Conservation (phyloP, 2,888 invertebrate species). For the Orthosia cruda region DNA sequence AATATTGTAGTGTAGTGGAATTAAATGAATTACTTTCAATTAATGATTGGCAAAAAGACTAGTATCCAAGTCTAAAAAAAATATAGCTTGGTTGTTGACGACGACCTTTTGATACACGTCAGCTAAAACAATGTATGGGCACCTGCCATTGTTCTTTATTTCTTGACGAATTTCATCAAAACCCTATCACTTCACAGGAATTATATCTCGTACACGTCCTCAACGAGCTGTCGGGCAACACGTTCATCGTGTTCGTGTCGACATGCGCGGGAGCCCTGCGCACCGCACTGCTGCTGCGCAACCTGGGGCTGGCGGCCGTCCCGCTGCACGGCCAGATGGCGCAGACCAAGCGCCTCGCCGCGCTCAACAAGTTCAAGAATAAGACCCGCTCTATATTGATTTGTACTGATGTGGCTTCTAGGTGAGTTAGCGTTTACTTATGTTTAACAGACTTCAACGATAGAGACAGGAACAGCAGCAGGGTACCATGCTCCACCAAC, state of each 20-base stretch:
- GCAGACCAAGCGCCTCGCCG: conserved; percentile 98
- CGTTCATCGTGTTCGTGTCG: conserved; percentile 99
- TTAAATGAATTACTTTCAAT: too few relatives aligned
- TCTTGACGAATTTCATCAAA: not conserved
- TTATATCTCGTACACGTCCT: conserved; percentile 98
- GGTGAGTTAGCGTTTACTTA: conserved; percentile 88
- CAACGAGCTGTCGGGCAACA: conserved; percentile 98
- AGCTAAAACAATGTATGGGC: too few relatives aligned
- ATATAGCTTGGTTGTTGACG: too few relatives aligned
- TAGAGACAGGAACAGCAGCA: too few relatives aligned
- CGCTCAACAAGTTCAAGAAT: conserved; percentile 99
- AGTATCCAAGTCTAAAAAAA: too few relatives aligned
- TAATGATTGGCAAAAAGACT: too few relatives aligned
- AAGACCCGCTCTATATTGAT: conserved; percentile 98
- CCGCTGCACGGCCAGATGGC: conserved; percentile 99
- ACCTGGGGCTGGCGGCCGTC: conserved; percentile 98
- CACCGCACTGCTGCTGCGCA: conserved; percentile 96
- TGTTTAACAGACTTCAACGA: too few relatives aligned
- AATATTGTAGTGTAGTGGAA: too few relatives aligned
- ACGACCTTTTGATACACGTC: too few relatives aligned
- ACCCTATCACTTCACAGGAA: conserved; percentile 92
- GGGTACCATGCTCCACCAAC: too few relatives aligned
- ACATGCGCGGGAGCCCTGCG: conserved; percentile 98
- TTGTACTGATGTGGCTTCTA: conserved; percentile 99
- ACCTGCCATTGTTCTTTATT: too few relatives aligned